Evolutionary conservation across 2,797 vertebrate species (phyloP).

Genomic region (Kryptopterus vitreolus): DNA sequence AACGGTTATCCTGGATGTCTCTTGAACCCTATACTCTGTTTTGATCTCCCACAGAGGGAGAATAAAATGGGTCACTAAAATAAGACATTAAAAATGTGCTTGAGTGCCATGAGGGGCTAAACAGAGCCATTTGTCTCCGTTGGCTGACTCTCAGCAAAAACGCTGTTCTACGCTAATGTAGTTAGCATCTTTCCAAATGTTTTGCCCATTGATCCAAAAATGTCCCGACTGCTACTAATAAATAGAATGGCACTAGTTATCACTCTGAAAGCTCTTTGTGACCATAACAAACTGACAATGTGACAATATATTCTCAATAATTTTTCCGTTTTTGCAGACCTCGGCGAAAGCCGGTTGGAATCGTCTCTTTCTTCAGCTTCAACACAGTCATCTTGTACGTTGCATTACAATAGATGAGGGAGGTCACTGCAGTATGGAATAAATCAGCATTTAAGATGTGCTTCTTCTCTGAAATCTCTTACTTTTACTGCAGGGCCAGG

Average conservation of each 20-base stretch:
- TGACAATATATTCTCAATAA: background rate
- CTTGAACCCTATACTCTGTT: conserved; percentile 49
- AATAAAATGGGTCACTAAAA: conserved; percentile 58
- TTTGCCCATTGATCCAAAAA: background rate
- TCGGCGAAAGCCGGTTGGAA: conserved; percentile 28
- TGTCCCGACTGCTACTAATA: background rate
- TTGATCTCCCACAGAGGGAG: conserved; percentile 55
- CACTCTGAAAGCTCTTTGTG: background rate
- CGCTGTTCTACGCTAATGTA: background rate
- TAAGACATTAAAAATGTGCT: conserved; percentile 58
- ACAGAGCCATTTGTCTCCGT: conserved; percentile 42
- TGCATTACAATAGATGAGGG: conserved; percentile 13
- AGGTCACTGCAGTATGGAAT: conserved; percentile 5
- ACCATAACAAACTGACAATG: background rate
- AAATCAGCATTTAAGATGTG: conserved; percentile 38
- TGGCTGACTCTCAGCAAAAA: conserved; percentile 30
- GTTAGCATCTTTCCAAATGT: background rate
- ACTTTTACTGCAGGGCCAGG: conserved; percentile 52
- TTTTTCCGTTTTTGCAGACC: background rate
- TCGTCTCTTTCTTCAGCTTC: conserved; percentile 29
- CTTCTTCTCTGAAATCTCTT: conserved; percentile 33
- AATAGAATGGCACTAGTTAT: background rate
- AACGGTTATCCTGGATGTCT: conserved; percentile 52
- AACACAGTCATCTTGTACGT: conserved; percentile 18
- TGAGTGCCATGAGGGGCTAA: conserved; percentile 47